These are phyloP conservation scores for Callionymus lyra DNA, from an alignment of 2,113 vertebrate species.

Conservation along the genomic window DNA sequence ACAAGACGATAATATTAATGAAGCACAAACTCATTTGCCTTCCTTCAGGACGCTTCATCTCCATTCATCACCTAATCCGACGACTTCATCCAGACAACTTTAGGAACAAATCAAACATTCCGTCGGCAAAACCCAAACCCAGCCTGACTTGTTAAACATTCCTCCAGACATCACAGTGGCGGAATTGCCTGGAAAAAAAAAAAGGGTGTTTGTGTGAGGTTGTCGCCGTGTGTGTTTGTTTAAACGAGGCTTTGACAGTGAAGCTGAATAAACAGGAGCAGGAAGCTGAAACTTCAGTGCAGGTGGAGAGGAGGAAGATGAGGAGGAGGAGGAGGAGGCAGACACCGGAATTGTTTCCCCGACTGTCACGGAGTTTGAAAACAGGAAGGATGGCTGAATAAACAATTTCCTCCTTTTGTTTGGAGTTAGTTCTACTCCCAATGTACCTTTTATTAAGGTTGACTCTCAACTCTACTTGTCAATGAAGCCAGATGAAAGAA, in stretches of 20 bases:
- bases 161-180: constrained; percentile 29
- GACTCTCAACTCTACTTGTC: too few relatives aligned
- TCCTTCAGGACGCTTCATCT: too few relatives aligned
- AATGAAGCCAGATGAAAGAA: too few relatives aligned
- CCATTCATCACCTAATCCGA: too few relatives aligned
- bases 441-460: too few relatives aligned
- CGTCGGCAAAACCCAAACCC: too few relatives aligned
- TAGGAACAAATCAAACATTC: too few relatives aligned
- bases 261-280: constrained; percentile 66
- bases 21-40: too few relatives aligned
- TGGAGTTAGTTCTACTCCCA: too few relatives aligned
- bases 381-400: constrained; percentile 55
- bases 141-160: constrained; percentile 9
- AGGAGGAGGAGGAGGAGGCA: neutral
- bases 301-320: constrained; percentile 47
- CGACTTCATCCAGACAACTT: too few relatives aligned
- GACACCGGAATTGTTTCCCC: constrained; percentile 9
- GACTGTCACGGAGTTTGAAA: constrained; percentile 10
- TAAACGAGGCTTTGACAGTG: constrained; percentile 35
- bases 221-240: constrained; percentile 22
- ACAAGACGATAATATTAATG: too few relatives aligned
- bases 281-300: constrained; percentile 44
- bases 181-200: too few relatives aligned
- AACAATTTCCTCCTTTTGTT: neutral
- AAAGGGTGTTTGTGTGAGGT: constrained; percentile 8